These are phyloP conservation scores for Chamaetylas fuelleborni DNA, from an alignment of 2,113 vertebrate genomes.

Conservation along the genomic window DNA sequence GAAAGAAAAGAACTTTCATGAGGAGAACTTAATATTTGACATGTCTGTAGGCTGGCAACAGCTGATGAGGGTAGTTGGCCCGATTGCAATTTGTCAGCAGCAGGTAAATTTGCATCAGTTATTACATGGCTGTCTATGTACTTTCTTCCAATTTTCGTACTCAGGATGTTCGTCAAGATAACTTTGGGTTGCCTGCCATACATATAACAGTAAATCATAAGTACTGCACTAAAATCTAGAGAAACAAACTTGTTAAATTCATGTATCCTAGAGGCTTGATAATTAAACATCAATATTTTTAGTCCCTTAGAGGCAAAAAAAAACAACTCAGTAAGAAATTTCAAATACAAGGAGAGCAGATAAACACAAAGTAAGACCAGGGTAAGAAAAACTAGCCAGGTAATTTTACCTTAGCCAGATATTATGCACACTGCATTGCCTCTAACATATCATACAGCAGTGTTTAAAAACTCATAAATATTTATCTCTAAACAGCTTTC, in stretches of 20 bases:
- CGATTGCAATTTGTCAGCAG: constrained; percentile 70
- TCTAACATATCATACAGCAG: not conserved
- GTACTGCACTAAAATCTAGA: constrained; percentile 51
- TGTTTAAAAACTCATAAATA: not conserved
- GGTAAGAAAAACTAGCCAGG: not conserved
- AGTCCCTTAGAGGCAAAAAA: not conserved
- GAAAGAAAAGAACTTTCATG: constrained; percentile 72
- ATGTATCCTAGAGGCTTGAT: not conserved
- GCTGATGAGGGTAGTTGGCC: constrained; percentile 72
- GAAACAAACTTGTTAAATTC: constrained; percentile 28
- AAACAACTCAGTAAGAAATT: not conserved
- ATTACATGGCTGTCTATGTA: constrained; percentile 71
- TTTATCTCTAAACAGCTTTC: not conserved
- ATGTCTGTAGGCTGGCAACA: constrained; percentile 73
- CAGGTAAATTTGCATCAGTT: constrained; percentile 76
- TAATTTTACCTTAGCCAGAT: not conserved
- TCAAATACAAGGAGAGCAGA: not conserved
- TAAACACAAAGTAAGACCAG: not conserved
- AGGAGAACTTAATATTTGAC: constrained; percentile 72
- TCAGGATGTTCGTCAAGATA: constrained; percentile 79
- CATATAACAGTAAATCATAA: constrained; percentile 71
- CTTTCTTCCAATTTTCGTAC: constrained; percentile 80
- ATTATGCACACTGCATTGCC: not conserved
- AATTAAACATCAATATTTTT: not conserved
- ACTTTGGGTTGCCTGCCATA: constrained; percentile 81